Conservation (phyloP, 2,113 vertebrate genomes). For the Heloderma charlesbogerti region DNA sequence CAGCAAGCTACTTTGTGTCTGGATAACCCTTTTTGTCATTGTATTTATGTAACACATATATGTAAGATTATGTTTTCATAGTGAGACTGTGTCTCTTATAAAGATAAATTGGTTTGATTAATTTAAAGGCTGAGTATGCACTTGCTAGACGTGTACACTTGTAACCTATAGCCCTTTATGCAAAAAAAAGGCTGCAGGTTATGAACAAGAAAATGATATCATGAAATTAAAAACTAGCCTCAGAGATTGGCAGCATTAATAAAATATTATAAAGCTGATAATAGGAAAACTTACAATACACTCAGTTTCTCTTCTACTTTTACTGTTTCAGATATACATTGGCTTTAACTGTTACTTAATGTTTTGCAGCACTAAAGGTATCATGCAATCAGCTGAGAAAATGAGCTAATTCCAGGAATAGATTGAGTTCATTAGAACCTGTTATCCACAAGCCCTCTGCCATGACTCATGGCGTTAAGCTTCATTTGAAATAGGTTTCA, state of each 20-base stretch:
- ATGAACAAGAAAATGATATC: conserved; percentile 81
- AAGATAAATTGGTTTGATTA: conserved; percentile 78
- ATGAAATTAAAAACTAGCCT: conserved; percentile 87
- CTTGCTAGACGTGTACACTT: conserved; percentile 67
- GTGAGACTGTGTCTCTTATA: conserved; percentile 51
- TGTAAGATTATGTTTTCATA: conserved; percentile 57
- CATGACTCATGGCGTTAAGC: conserved; percentile 6
- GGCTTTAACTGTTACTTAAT: conserved; percentile 79
- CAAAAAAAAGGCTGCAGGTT: conserved; percentile 63
- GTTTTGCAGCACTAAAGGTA: conserved; percentile 81
- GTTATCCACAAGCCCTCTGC: conserved; percentile 5
- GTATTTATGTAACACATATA: conserved; percentile 37
- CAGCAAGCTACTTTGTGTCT: neutral
- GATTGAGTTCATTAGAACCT: conserved; percentile 39
- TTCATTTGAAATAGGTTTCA: conserved; percentile 27
- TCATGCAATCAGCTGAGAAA: conserved; percentile 78
- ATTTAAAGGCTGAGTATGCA: conserved; percentile 68
- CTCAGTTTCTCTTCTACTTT: neutral
- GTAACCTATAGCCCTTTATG: conserved; percentile 67
- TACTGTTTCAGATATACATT: conserved; percentile 74
- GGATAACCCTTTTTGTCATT: neutral
- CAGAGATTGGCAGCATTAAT: conserved; percentile 84
- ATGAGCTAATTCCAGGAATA: conserved; percentile 31
- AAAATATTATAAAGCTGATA: conserved; percentile 82
- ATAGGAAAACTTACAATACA: conserved; percentile 74